Evolutionary conservation across 2,113 vertebrate species (phyloP).

Genomic region (Eulemur macaco): DNA sequence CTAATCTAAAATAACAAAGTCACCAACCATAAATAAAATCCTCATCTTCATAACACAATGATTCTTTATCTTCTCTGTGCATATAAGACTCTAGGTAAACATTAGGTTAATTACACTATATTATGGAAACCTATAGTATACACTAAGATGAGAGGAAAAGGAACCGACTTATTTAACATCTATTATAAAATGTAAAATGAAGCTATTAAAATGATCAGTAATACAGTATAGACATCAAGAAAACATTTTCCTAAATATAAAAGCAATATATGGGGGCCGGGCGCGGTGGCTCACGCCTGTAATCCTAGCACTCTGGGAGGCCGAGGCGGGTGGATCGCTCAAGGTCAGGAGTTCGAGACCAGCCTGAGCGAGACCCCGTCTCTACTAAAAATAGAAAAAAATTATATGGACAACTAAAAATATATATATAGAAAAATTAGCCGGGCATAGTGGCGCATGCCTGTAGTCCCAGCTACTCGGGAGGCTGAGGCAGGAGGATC

Average conservation of each 20-base stretch:
- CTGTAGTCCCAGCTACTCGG: no score
- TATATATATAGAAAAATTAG: no score
- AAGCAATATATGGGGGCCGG: neutral
- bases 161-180: neutral
- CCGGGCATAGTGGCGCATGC: no score
- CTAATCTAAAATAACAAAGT: neutral
- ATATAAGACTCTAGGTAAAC: neutral
- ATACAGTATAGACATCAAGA: neutral
- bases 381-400: no score
- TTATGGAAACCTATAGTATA: neutral
- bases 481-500: no score
- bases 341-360: no score
- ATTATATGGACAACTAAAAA: no score
- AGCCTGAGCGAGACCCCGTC: no score
- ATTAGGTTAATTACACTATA: neutral
- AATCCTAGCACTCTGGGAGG: no score
- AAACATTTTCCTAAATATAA: neutral
- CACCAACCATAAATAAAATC: neutral
- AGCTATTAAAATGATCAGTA: conserved; percentile 15
- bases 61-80: neutral
- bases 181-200: neutral
- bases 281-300: no score
- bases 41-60: neutral
- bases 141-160: neutral
- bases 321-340: no score